phyloP scores from a whole-genome alignment of 2,888 invertebrate genomes.

The Cerastis leucographa region DNA sequence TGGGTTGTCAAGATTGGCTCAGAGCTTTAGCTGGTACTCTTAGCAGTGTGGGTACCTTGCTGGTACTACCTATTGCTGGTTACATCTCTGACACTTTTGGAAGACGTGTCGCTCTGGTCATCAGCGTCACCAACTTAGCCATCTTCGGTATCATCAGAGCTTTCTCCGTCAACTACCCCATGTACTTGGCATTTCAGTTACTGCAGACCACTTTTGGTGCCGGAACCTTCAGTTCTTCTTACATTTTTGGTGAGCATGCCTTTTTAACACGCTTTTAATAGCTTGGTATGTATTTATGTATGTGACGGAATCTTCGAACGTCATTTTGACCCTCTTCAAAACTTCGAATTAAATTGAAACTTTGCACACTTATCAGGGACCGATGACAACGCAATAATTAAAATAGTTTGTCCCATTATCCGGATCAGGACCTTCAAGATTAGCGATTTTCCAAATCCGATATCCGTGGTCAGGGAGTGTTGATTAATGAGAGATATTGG shows the following conservation, averaged over 20 bases:
- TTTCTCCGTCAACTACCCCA: slow-evolving; percentile 89
- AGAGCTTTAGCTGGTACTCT: slow-evolving; percentile 93
- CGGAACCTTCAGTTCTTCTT: slow-evolving; percentile 89
- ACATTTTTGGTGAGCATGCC: slow-evolving; percentile 79
- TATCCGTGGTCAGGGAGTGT: no score
- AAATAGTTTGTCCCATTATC: no score
- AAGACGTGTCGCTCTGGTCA: slow-evolving; percentile 86
- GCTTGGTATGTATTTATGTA: no score
- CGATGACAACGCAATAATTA: no score
- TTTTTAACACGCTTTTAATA: no score
- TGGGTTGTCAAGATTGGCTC: slow-evolving; percentile 93
- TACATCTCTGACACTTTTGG: slow-evolving; percentile 92
- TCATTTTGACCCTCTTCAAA: no score
- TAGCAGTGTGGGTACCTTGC: slow-evolving; percentile 92
- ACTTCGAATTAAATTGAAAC: no score
- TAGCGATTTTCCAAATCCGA: no score
- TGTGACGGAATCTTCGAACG: no score
- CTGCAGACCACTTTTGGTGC: slow-evolving; percentile 89
- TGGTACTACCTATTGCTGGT: slow-evolving; percentile 93
- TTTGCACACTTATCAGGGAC: no score
- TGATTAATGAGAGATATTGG: no score
- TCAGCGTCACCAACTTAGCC: slow-evolving; percentile 84
- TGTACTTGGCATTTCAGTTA: slow-evolving; percentile 89
- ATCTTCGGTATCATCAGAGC: slow-evolving; percentile 89
- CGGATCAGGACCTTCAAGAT: no score